These are phyloP conservation scores for Eueremaeus valkanovi DNA, from an alignment of 2,888 invertebrate species.

Conservation along the genomic window DNA sequence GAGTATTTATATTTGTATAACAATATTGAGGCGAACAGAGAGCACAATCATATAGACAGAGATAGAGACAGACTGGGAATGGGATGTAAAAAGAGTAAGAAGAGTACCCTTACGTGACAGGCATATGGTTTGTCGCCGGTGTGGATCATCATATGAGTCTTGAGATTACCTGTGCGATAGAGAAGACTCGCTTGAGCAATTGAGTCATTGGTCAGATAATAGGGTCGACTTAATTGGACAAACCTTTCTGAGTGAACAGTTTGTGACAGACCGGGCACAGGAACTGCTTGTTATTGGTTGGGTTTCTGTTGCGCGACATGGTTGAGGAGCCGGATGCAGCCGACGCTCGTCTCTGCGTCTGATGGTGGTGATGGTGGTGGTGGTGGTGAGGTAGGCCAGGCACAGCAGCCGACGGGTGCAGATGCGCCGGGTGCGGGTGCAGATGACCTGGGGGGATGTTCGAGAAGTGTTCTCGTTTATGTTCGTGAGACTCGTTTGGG, in stretches of 20 bases:
- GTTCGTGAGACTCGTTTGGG: slow-evolving; percentile 26
- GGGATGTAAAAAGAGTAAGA: not conserved
- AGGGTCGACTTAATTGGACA: not conserved
- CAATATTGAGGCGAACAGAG: no score
- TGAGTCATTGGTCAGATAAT: no score
- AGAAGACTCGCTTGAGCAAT: no score
- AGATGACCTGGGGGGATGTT: not conserved
- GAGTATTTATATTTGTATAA: no score
- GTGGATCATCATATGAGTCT: slow-evolving; percentile 49
- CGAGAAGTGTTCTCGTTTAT: not conserved
- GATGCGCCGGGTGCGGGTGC: slow-evolving; percentile 28
- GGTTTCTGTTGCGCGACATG: slow-evolving; percentile 28
- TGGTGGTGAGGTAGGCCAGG: slow-evolving; percentile 9
- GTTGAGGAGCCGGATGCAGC: slow-evolving; percentile 13
- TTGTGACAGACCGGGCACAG: slow-evolving; percentile 48
- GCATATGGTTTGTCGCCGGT: slow-evolving; percentile 48
- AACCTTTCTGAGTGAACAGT: slow-evolving; percentile 48
- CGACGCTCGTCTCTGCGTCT: slow-evolving; percentile 8
- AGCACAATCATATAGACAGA: no score
- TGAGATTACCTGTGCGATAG: slow-evolving; percentile 44
- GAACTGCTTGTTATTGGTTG: slow-evolving; percentile 41
- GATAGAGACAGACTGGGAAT: no score
- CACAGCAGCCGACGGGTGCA: slow-evolving; percentile 3
- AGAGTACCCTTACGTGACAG: slow-evolving; percentile 42
- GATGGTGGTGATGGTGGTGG: slow-evolving; percentile 23